phyloP scores from a whole-genome alignment of 37 sponge, comb jelly and placozoan genomes.

The Trichoplax adhaerens region DNA sequence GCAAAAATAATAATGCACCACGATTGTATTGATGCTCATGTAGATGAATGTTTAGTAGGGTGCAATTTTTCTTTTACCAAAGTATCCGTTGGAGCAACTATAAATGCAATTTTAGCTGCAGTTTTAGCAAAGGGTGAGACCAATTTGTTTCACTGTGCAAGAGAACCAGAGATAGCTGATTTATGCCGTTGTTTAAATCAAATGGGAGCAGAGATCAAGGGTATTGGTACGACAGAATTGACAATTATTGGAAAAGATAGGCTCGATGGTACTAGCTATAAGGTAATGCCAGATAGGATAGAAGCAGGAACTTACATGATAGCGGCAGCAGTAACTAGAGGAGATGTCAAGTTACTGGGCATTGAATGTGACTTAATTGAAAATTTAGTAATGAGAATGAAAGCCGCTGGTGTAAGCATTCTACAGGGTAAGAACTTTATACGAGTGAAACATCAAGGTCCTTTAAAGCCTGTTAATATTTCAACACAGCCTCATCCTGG shows the following conservation, averaged over 20 bases:
- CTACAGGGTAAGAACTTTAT: neutral
- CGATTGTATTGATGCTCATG: neutral
- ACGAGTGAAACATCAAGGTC: neutral
- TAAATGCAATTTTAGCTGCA: conserved; percentile 9
- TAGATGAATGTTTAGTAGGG: neutral
- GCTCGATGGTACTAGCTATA: neutral
- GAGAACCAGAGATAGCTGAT: conserved; percentile 7
- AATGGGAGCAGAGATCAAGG: conserved; percentile 10
- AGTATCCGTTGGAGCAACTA: neutral
- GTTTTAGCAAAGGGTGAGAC: conserved; percentile 5
- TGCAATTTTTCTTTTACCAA: neutral
- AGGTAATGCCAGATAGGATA: conserved; percentile 1
- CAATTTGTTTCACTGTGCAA: neutral
- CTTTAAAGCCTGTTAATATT: neutral
- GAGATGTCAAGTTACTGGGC: neutral
- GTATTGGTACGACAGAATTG: neutral
- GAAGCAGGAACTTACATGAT: conserved; percentile 3
- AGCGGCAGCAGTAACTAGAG: conserved; percentile 4
- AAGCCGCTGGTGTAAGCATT: conserved; percentile 2
- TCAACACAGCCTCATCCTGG: neutral
- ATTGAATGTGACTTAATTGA: neutral
- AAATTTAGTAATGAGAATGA: neutral
- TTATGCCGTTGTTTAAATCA: neutral
- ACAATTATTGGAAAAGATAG: neutral
- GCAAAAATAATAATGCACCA: neutral